Evolutionary conservation across 1,140 invertebrate genomes (phyloP).

Genomic region (Zeugodacus cucurbitae): DNA sequence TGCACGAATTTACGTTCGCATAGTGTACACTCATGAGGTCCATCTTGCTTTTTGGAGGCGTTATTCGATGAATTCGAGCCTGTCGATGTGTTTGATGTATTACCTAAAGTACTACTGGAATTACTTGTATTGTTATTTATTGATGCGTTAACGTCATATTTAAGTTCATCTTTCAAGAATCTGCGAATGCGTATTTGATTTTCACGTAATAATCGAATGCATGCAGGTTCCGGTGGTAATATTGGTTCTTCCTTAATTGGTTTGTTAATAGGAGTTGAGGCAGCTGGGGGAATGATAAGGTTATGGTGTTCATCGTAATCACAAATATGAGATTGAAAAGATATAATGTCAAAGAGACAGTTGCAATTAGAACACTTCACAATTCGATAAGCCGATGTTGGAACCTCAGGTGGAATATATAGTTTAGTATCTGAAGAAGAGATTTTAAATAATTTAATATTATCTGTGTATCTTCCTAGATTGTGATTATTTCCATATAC

Average conservation of each 20-base stretch:
- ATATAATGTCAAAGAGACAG: conserved; percentile 45
- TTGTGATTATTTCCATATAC: not conserved
- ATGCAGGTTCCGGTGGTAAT: conserved; percentile 43
- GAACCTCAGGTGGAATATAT: not conserved
- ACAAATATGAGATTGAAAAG: conserved; percentile 53
- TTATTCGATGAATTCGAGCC: conserved; percentile 9
- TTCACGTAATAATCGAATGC: conserved; percentile 49
- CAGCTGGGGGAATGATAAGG: not conserved
- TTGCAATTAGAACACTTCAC: conserved; percentile 55
- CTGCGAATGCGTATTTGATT: conserved; percentile 59
- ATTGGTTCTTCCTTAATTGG: conserved; percentile 39
- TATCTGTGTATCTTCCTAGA: no score
- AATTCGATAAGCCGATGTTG: not conserved
- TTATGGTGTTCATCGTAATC: conserved; percentile 45
- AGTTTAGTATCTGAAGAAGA: not conserved
- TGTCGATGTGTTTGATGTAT: not conserved
- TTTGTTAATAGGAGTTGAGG: conserved; percentile 1
- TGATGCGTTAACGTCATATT: conserved; percentile 51
- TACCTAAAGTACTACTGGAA: not conserved
- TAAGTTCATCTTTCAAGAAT: conserved; percentile 59
- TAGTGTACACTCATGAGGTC: conserved; percentile 57
- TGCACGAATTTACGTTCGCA: conserved; percentile 64
- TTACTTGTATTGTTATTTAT: not conserved
- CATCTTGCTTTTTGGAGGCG: conserved; percentile 48
- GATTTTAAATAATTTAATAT: not conserved